Base-by-base conservation (phyloP, 1,140 invertebrate species). In the Brachionus paranguensis region DNA sequence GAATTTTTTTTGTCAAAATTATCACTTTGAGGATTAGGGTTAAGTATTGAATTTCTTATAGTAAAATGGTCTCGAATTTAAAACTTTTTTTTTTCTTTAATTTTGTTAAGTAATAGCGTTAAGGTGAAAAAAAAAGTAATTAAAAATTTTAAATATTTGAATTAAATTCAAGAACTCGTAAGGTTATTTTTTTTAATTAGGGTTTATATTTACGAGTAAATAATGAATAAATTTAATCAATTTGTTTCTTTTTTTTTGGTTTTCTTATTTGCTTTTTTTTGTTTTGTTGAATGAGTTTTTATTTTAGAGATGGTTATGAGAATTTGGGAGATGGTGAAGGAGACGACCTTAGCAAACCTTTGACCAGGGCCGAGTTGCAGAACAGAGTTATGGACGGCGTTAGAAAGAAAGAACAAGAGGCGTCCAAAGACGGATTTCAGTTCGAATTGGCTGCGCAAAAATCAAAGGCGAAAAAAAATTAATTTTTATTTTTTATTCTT, bases 381-480 rank as follows among this genome's bases (percentile, higher is more conserved):
- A 85, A 86, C n/a, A 86, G 86, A 85, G 89, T 89, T 8, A 87
- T 89, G 86, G 89, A 89, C 76, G 88, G 88, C 3, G 89, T 89
- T 7, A 86, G 87, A 78, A 89, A 89, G 85, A 86, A 88, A 55
- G 89, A 89, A 7, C 20, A 27, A n/a, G 72, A 76, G 14, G 72
- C 72, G 2, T 47, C 72, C 47, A 76, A 50, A 33, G 72, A 76
- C 12, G 72, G 72, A 14, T 76, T 37, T 76, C 72, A 76, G 24
- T 76, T 76, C 27, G 72, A 76, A 50, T 50, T 76, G 20, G 72
- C 72, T 7, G 27, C 72, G 53, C 72, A 76, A 50, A 76, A 76
- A 47, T 37, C 43, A 10, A 76, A 76, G 27, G 47, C 43, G 12
- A 76, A 76, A 50, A 76, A 76, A 47, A 76, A 76, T 76, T 76